Evolutionary conservation across 2,797 vertebrate species (phyloP).

Genomic region (Pampus argenteus): DNA sequence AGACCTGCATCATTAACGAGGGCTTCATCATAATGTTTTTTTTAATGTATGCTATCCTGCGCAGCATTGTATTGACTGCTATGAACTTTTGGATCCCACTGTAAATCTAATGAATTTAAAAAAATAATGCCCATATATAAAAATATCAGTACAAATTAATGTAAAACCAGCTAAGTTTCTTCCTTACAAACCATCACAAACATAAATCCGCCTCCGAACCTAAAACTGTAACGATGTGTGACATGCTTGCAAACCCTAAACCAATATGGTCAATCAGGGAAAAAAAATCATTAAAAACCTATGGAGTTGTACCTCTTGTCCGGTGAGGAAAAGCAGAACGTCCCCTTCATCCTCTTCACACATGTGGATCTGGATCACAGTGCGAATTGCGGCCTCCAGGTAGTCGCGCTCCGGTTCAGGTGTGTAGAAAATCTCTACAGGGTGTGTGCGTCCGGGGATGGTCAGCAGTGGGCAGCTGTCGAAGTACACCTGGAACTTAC

Average conservation of each 20-base stretch:
- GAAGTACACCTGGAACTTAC: slow-evolving; percentile 98
- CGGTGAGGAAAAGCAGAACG: slow-evolving; percentile 93
- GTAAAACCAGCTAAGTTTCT: background rate
- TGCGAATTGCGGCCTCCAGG: slow-evolving; percentile 96
- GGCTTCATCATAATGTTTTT: no score
- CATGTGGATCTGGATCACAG: slow-evolving; percentile 97
- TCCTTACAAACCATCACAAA: background rate
- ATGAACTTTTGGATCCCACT: no score
- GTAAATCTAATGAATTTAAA: no score
- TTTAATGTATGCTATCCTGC: no score
- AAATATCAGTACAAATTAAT: background rate
- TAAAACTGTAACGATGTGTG: background rate
- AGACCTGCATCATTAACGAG: no score
- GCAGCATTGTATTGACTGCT: no score
- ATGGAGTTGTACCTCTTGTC: slow-evolving; percentile 89
- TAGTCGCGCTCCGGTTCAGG: slow-evolving; percentile 97
- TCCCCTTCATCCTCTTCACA: slow-evolving; percentile 96
- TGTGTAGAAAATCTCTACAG: slow-evolving; percentile 98
- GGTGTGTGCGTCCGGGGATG: slow-evolving; percentile 96
- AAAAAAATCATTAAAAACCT: background rate
- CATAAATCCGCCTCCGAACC: background rate
- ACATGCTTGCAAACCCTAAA: background rate
- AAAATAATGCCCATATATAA: background rate
- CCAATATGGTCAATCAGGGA: background rate
- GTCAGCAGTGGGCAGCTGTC: slow-evolving; percentile 96